Evolutionary conservation across 2,113 vertebrate genomes (phyloP), one percentile per base, ranked within the genome.

Genomic region (Neotragus pygmaeus): DNA sequence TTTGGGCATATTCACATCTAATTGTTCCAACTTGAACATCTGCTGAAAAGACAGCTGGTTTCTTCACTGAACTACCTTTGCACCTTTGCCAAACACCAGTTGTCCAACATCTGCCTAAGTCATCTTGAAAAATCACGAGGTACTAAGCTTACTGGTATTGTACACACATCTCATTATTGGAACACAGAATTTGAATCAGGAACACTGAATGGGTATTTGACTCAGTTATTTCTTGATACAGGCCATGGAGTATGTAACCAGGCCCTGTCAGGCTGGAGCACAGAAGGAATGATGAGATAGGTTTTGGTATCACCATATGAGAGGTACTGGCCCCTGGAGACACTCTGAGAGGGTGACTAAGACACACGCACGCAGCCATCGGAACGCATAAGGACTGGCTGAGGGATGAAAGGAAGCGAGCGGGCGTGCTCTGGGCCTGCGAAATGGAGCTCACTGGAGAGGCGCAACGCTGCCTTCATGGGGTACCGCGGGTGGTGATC

Each of bases 21-120:
- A 27, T 1, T 39, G n/a, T 51, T 70, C 25, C 19, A 70, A 75
- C 19, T 58, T 17, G 36, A 73, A 43, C n/a, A 30, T 43, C 12
- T 83, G 55, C 28, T 73, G 75, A 83, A 70, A 97, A 82, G 47
- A 75, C 25, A 30, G n/a, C 23, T 8, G 47, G 45, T 91, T 81
- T 60, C 17, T 30, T 4, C 25, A 45, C 0, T 57, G 39, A 77
- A 45, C 16, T 21, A 16, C 49, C 23, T 91, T 51, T 58, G 62
- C 43, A 16, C 49, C 23, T 91, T 45, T 58, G 62, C 49, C 47
- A 36, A 64, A 78, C 2, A 43, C 27, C 55, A 88, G n/a, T 1
- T 30, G 49, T n/a, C 87, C 19, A 53, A 55, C 28, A 21, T 77
- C 49, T 55, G 55, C 21, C 0, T 5, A 49, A 53, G 91, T 84